Conservation (phyloP, 2,797 vertebrate genomes). For the Podargus strigoides region DNA sequence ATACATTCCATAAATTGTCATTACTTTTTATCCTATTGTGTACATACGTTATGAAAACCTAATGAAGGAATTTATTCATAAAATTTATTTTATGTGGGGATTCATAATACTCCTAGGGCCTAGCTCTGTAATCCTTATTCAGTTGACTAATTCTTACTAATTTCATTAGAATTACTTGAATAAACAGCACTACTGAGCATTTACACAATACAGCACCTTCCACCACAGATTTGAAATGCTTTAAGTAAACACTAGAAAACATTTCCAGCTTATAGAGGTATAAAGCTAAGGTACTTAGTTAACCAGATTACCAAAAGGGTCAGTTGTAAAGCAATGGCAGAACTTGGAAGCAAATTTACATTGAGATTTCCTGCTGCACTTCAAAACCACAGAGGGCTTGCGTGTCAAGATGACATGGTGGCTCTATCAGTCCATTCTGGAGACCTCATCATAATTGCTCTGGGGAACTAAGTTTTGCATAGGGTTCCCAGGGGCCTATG, state of each 20-base stretch:
- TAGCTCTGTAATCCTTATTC: slow-evolving; percentile 17
- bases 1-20: not conserved
- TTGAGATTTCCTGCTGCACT: not conserved
- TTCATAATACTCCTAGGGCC: slow-evolving; percentile 1
- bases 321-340: not conserved
- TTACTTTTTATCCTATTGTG: not conserved
- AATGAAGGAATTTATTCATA: slow-evolving; percentile 31
- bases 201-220: not conserved
- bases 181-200: slow-evolving; percentile 25
- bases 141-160: slow-evolving; percentile 55
- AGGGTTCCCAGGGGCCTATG: not conserved
- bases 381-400: not conserved
- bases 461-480: not conserved
- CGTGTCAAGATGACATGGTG: not conserved
- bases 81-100: not conserved
- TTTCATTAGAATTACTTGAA: slow-evolving; percentile 52
- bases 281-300: not conserved
- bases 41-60: slow-evolving; percentile 13
- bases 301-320: not conserved
- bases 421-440: not conserved
- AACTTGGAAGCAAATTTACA: slow-evolving; percentile 11
- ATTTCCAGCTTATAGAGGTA: not conserved
- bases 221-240: not conserved
- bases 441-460: not conserved
- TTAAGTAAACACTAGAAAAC: slow-evolving; percentile 30